Evolutionary conservation across 2,797 vertebrate genomes (phyloP).

Genomic region (Microctenopoma stevenorrisi): DNA sequence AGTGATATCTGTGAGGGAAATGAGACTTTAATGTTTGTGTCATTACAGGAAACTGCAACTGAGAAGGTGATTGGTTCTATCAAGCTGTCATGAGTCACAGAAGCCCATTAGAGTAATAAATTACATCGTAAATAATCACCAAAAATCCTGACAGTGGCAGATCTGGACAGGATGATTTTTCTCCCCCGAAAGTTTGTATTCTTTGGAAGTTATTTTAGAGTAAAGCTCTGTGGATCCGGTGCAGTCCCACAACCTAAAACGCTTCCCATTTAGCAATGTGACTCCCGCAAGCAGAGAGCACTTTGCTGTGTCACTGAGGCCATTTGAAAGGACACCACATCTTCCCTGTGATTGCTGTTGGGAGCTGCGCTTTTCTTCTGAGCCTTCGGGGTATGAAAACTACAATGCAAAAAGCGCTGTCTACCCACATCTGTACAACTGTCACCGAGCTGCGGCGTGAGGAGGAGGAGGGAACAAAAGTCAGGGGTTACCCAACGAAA

Average conservation of each 20-base stretch:
- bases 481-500: constrained; percentile 55
- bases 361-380: constrained; percentile 32
- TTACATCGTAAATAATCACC: constrained; percentile 30
- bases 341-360: constrained; percentile 33
- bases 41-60: constrained; percentile 51
- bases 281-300: constrained; percentile 4
- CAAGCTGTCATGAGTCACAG: constrained; percentile 35
- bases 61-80: constrained; percentile 47
- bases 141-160: constrained; percentile 39
- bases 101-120: constrained; percentile 55
- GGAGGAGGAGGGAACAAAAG: constrained; percentile 33
- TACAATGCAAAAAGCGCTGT: constrained; percentile 52
- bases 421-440: constrained; percentile 56
- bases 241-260: constrained; percentile 18
- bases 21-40: constrained; percentile 55
- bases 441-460: constrained; percentile 35
- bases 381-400: constrained; percentile 48
- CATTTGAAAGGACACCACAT: constrained; percentile 45
- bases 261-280: constrained; percentile 33
- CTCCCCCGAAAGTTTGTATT: constrained; percentile 24
- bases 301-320: constrained; percentile 37
- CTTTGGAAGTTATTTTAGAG: constrained; percentile 39
- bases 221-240: constrained; percentile 9
- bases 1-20: constrained; percentile 50
- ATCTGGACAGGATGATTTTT: constrained; percentile 8